Conservation (phyloP, 2,888 invertebrate genomes). For the Fragum whitleyi region DNA sequence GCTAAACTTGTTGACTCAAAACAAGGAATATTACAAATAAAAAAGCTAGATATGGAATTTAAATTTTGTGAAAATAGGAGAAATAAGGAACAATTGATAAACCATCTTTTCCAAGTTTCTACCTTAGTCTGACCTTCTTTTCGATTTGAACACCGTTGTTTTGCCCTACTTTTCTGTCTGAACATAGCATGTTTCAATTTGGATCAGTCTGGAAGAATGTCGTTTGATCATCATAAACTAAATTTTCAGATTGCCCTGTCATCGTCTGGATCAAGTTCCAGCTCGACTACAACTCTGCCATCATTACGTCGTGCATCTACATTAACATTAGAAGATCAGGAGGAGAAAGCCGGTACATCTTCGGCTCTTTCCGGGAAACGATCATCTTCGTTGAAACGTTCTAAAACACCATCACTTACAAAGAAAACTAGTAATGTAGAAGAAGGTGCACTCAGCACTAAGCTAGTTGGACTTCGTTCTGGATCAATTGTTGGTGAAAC, state of each 20-base stretch:
- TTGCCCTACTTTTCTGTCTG: no score
- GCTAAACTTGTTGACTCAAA: no score
- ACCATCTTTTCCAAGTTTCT: no score
- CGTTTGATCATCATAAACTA: no score
- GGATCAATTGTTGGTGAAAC: constrained; percentile 63
- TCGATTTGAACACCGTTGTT: no score
- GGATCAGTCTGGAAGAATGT: no score
- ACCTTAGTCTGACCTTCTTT: no score
- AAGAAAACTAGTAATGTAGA: constrained; percentile 50
- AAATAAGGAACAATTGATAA: no score
- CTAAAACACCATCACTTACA: constrained; percentile 42
- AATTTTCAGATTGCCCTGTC: constrained; percentile 14
- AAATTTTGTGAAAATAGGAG: no score
- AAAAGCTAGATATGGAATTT: no score
- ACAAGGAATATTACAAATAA: no score
- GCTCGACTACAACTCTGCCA: constrained; percentile 30
- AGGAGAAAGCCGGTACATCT: neutral
- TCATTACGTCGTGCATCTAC: constrained; percentile 57
- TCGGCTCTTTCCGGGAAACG: neutral
- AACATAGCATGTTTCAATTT: no score
- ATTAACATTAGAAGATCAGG: constrained; percentile 47
- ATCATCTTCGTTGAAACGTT: constrained; percentile 22
- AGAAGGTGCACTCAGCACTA: constrained; percentile 48
- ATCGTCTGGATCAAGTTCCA: constrained; percentile 2
- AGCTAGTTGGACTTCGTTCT: constrained; percentile 43